phyloP scores from a whole-genome alignment of 2,797 vertebrate genomes.

The Rhodeus uyekii region DNA sequence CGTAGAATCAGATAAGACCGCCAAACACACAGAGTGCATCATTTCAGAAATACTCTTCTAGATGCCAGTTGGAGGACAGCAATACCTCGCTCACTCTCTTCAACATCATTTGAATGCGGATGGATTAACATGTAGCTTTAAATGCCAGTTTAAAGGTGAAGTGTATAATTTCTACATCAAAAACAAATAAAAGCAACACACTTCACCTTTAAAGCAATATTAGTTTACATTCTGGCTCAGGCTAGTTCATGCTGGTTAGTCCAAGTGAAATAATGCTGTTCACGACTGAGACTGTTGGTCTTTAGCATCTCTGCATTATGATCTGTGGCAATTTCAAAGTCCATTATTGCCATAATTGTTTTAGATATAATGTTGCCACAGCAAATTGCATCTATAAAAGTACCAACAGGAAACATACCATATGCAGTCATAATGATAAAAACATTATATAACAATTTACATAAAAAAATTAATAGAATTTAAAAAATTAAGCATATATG shows the following conservation, averaged over 20 bases:
- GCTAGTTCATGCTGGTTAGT: background rate
- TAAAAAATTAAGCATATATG: background rate
- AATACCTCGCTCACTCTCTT: background rate
- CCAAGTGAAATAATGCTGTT: background rate
- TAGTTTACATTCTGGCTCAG: background rate
- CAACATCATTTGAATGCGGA: background rate
- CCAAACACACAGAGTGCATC: slow-evolving; percentile 3
- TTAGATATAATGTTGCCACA: background rate
- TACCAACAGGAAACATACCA: background rate
- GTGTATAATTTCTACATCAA: background rate
- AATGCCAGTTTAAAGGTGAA: background rate
- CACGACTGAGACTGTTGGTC: background rate
- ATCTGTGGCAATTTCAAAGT: background rate
- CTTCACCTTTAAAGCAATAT: background rate
- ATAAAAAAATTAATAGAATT: background rate
- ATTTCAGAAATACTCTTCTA: slow-evolving; percentile 30
- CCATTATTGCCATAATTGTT: background rate
- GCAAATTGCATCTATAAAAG: background rate
- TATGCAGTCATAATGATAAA: background rate
- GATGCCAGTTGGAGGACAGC: slow-evolving; percentile 4
- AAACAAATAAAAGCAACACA: background rate
- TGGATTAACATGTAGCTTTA: background rate
- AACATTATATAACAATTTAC: background rate
- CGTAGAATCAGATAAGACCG: slow-evolving; percentile 26
- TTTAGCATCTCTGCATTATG: background rate